phyloP scores from a whole-genome alignment of 23 tunicate species.

The Diplosoma virens region DNA sequence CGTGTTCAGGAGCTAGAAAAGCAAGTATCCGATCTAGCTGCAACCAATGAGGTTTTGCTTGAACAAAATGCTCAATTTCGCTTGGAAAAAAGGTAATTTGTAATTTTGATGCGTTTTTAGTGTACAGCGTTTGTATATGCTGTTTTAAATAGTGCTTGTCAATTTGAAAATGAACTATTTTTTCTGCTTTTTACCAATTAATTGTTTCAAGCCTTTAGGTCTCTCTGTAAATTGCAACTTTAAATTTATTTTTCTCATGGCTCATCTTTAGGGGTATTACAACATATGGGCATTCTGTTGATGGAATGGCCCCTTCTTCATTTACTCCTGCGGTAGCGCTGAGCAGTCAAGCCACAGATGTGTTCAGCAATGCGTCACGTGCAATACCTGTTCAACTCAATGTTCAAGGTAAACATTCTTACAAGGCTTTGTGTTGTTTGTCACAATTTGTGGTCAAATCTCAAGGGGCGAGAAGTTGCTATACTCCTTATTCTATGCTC shows the following conservation, averaged over 20 bases:
- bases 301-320: slow-evolving; percentile 18
- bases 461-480: no score
- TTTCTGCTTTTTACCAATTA: no score
- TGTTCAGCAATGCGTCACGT: slow-evolving; percentile 35
- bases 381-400: slow-evolving; percentile 59
- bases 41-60: slow-evolving; percentile 92
- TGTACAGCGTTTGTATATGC: no score
- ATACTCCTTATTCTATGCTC: no score
- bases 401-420: slow-evolving; percentile 42
- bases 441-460: no score
- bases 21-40: slow-evolving; percentile 91
- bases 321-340: slow-evolving; percentile 28
- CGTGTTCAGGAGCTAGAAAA: slow-evolving; percentile 78
- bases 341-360: slow-evolving; percentile 25
- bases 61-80: slow-evolving; percentile 99
- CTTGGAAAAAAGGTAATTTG: slow-evolving; percentile 51
- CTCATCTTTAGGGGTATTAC: slow-evolving; percentile 37
- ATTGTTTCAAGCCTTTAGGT: no score
- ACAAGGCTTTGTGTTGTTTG: no score
- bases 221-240: no score
- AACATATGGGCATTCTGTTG: slow-evolving; percentile 22
- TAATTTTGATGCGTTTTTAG: neutral
- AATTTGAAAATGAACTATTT: no score
- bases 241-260: no score
- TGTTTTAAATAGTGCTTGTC: no score